Base-by-base conservation (phyloP, 2,888 invertebrate genomes). In the Nudaria mundana region DNA sequence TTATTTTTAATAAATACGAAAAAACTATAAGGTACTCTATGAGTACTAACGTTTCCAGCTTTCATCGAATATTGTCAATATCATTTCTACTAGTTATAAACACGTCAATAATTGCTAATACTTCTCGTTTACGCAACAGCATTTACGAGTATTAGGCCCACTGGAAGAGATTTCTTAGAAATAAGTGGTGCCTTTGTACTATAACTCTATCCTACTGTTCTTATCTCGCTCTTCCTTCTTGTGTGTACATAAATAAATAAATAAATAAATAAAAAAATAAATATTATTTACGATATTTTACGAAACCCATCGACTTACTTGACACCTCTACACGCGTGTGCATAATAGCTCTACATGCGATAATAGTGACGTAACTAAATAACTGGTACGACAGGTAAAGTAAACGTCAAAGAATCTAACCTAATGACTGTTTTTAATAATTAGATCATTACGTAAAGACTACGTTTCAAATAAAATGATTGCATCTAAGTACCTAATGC, bases 401-500 rank as follows among this genome's bases (percentile, higher is more conserved):
- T 53, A 40, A 48, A 42, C 40, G 37, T 32, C 28, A 31, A 22
- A 41, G 40, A 24, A 30, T 43, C 37, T 70, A 72, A 76, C 76
- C 68, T 69, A 70, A 74, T 74, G 71, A 77, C 66, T 66, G 58
- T 68, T 59, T 60, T 46, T 45, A 60, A 68, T 76, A 78, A 79
- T 71, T 74, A 71, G 74, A 73, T 71, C 73, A 66, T 72, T 63
- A 70, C 52, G 54, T 76, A 75, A 77, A 65, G 66, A 62, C 63
- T 64, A 62, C 51, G n/a, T n/a, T 53, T 66, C 56, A 61, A 59
- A 70, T 72, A 68, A 70, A 69, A 56, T 65, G 65, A 72, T 72
- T 76, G 71, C 71, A 73, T 70, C 58, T 56, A 62, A 70, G 70
- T 72, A 69, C 70, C 63, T 51, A 66, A 63, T 71, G 70, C 69